Conservation (phyloP, 2,888 invertebrate genomes). For the Megaustenia siamemsis region DNA sequence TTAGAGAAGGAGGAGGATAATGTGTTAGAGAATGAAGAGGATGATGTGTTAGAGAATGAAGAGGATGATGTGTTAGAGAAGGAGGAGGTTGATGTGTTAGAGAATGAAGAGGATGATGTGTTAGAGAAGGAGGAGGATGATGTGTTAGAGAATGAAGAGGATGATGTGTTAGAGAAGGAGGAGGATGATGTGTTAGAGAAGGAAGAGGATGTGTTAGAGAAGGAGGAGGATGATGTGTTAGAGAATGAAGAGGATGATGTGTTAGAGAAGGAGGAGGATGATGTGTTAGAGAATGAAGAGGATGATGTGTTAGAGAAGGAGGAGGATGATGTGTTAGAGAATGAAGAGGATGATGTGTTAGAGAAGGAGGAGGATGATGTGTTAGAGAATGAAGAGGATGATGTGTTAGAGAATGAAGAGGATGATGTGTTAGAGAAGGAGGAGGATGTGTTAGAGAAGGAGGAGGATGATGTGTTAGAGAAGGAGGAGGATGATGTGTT, state of each 20-base stretch:
- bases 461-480: neutral
- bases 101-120: neutral
- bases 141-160: neutral
- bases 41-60: neutral
- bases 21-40: neutral
- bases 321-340: no score
- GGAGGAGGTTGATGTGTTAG: neutral
- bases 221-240: neutral
- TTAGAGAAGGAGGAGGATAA: no score
- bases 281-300: no score
- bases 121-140: neutral
- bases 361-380: slow-evolving; percentile 12
- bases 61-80: no score
- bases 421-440: neutral
- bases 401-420: neutral
- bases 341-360: neutral
- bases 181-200: neutral
- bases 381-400: slow-evolving; percentile 3
- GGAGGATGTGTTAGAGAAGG: neutral
- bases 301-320: no score
- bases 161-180: neutral
- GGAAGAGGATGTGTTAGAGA: neutral
- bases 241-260: neutral
- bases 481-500: neutral
- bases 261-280: no score